Percentiles rank a stretch among this genome's conserved stretches.
Conservation (phyloP, 2,113 vertebrate species). For the Pagrus major region DNA sequence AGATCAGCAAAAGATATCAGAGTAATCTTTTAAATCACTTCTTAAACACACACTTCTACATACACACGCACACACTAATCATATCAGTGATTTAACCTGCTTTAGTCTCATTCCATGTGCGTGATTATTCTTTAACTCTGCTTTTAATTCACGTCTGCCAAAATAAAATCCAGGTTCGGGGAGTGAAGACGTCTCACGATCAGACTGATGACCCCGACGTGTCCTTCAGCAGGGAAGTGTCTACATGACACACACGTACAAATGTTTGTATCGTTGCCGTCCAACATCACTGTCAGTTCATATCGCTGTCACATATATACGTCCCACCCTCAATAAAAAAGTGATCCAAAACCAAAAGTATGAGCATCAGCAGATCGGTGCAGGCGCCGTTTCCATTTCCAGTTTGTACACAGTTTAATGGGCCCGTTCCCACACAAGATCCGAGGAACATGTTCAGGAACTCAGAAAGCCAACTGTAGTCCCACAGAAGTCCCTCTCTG, state of each 20-base stretch:
- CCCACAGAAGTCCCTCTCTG: too few relatives aligned
- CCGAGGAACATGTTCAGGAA: background rate
- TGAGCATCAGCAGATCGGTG: background rate
- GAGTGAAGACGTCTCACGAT: background rate
- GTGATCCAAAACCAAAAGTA: background rate
- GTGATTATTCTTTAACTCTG: background rate
- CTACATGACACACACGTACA: background rate
- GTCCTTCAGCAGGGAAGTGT: background rate
- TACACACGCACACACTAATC: too few relatives aligned
- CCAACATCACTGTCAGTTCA: background rate
- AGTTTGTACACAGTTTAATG: background rate
- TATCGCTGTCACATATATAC: background rate
- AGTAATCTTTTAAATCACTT: constrained; percentile 22
- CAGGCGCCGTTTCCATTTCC: background rate
- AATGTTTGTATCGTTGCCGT: background rate
- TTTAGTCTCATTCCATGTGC: background rate
- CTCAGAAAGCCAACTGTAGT: too few relatives aligned
- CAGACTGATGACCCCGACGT: background rate
- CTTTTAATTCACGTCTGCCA: background rate
- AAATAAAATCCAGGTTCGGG: background rate
- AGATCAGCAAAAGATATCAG: constrained; percentile 34
- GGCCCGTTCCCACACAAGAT: too few relatives aligned
- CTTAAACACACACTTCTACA: constrained; percentile 20
- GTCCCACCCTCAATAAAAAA: background rate
- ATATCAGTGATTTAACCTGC: constrained; percentile 3